Base-by-base conservation (phyloP, 2,797 vertebrate genomes). In the Uromys caudimaculatus region DNA sequence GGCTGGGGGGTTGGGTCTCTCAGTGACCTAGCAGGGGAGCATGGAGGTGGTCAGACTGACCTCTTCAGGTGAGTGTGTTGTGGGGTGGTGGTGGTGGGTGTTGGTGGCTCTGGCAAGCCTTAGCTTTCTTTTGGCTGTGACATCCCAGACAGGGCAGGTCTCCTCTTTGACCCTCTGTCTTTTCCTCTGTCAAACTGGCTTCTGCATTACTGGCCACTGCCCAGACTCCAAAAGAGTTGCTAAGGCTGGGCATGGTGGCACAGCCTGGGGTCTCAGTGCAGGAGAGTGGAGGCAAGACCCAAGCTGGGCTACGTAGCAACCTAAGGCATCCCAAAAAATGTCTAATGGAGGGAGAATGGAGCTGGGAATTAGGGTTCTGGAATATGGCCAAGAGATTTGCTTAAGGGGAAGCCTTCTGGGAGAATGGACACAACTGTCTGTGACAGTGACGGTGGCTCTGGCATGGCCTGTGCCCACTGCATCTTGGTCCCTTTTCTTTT, bases 331-430 rank as follows among this genome's bases (percentile, higher is more conserved):
- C 17, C 8, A 32, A 67, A 23, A 56, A 44, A 44, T 6, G 41
- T 41, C 83, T 67, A 62, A 35, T 4, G 41, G 17, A 47, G 1
- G 7, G 24, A 69, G 11, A 21, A 12, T 4, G 32, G 32, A 54
- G 47, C 47, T 38, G 47, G 21, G 56, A 73, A 35, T 7, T 71
- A 38, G 94, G 54, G 91, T 77, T 94, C 38, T 69, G 82, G 95
- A 41, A 50, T 7, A 9, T 16, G 11, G 11, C 6, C 35, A 89
- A 83, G 89, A 91, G 93, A 81, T 90, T 84, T 95, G 58, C 54
- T 4, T 1, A 27, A 0, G 0, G 64, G 79, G 56, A 32, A 35
- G 32, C 29, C 9, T 75, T 62, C 24, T 17, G 6, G 60, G 58
- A 76, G 58, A 9, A 11, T 8, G 47, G 64, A 54, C 24, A 21